Percentiles rank a stretch among this genome's conserved stretches.
Evolutionary conservation across 2,888 invertebrate genomes (phyloP).

Genomic region (Spilarctia lutea): DNA sequence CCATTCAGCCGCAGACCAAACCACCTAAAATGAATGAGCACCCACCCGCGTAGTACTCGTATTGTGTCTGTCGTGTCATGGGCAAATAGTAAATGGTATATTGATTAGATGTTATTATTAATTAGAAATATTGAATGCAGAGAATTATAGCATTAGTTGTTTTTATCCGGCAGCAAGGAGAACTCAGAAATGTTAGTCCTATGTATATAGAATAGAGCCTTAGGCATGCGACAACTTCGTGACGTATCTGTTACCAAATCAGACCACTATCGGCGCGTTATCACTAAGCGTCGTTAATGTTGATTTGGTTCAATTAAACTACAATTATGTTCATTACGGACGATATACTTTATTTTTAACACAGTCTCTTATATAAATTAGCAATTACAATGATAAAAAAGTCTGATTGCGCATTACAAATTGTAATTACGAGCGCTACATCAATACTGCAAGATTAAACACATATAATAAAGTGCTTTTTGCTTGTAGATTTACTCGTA

Average conservation of each 20-base stretch:
- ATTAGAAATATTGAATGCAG: background rate
- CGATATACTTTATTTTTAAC: background rate
- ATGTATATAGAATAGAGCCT: background rate
- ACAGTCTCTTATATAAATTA: background rate
- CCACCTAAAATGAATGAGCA: background rate
- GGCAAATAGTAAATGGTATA: background rate
- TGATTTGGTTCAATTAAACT: constrained; percentile 13
- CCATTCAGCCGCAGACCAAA: background rate
- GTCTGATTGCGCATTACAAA: background rate
- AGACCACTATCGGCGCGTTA: constrained; percentile 8
- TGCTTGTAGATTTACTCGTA: background rate
- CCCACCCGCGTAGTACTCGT: too few relatives aligned
- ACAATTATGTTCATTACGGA: constrained; percentile 7
- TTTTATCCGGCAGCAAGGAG: background rate
- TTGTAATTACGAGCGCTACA: background rate
- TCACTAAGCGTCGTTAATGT: background rate
- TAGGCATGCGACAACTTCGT: background rate
- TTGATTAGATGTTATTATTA: background rate
- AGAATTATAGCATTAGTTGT: background rate
- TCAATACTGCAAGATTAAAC: background rate
- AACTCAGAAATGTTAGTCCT: background rate
- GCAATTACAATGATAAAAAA: background rate
- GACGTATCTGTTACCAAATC: constrained; percentile 14
- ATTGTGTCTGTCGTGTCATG: background rate
- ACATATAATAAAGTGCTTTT: too few relatives aligned